Evolutionary conservation across 2,888 invertebrate species (phyloP).

Genomic region (Amiota communis): DNA sequence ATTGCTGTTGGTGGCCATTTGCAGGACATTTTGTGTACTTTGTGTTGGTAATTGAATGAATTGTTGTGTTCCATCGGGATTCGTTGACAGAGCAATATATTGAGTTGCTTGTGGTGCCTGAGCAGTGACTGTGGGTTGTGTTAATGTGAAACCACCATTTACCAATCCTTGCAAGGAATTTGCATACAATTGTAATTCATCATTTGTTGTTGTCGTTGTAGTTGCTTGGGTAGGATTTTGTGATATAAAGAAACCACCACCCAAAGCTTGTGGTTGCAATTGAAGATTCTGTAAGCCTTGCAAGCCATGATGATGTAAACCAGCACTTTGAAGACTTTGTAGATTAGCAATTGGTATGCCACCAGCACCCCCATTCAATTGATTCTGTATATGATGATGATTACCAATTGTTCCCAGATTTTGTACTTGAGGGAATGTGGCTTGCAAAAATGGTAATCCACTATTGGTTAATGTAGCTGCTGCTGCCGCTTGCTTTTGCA

Average conservation of each 20-base stretch:
- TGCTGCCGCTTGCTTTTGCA: conserved; percentile 62
- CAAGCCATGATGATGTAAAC: conserved; percentile 44
- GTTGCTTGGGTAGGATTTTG: conserved; percentile 48
- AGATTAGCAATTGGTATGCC: conserved; percentile 40
- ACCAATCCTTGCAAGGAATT: conserved; percentile 66
- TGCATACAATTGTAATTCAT: conserved; percentile 66
- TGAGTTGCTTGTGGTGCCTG: conserved; percentile 56
- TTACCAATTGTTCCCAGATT: conserved; percentile 55
- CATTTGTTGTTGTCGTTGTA: conserved; percentile 39
- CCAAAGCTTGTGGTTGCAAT: conserved; percentile 62
- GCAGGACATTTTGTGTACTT: conserved; percentile 38
- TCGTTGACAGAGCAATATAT: conserved; percentile 64
- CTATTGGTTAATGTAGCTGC: conserved; percentile 49
- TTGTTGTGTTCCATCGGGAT: conserved; percentile 65
- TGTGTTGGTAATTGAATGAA: conserved; percentile 63
- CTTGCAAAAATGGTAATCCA: conserved; percentile 63
- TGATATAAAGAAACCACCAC: conserved; percentile 67
- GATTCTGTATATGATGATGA: conserved; percentile 47
- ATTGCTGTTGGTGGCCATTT: conserved; percentile 40
- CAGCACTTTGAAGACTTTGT: conserved; percentile 52
- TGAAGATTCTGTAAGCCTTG: conserved; percentile 59
- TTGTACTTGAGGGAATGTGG: conserved; percentile 60
- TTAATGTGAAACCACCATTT: conserved; percentile 64
- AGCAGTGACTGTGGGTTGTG: conserved; percentile 55
- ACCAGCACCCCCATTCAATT: conserved; percentile 24